These are phyloP conservation scores for Sebastes nivosus DNA, from an alignment of 2,797 vertebrate species.

Conservation along the genomic window DNA sequence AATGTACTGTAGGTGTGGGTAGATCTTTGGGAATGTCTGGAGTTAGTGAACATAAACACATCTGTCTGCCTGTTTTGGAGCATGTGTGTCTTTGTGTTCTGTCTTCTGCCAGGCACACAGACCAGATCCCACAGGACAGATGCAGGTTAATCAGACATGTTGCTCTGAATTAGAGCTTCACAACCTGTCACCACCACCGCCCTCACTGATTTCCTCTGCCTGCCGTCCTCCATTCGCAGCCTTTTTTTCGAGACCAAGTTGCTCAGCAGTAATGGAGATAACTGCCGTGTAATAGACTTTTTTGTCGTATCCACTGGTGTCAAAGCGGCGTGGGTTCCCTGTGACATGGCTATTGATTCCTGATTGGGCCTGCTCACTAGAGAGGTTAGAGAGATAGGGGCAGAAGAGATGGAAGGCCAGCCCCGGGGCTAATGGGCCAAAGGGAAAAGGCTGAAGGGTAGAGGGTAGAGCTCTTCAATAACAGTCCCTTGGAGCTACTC, in stretches of 20 bases:
- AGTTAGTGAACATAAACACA: neutral
- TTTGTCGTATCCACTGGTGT: slow-evolving; percentile 72
- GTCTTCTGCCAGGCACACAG: slow-evolving; percentile 31
- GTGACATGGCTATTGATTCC: slow-evolving; percentile 79
- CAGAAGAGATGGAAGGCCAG: slow-evolving; percentile 39
- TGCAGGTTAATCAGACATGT: slow-evolving; percentile 78
- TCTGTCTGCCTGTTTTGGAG: neutral
- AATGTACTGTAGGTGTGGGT: neutral
- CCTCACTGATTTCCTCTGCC: slow-evolving; percentile 50
- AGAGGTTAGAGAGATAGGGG: slow-evolving; percentile 52
- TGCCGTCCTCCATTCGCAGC: slow-evolving; percentile 38
- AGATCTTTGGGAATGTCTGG: neutral
- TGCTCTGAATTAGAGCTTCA: slow-evolving; percentile 68
- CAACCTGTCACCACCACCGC: slow-evolving; percentile 56
- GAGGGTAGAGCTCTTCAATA: slow-evolving; percentile 28
- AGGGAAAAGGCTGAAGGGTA: slow-evolving; percentile 48
- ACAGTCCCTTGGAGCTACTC: slow-evolving; percentile 39
- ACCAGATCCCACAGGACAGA: slow-evolving; percentile 62
- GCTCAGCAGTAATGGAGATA: slow-evolving; percentile 71
- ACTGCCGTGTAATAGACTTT: slow-evolving; percentile 76
- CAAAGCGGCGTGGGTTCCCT: slow-evolving; percentile 59
- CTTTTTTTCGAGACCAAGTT: slow-evolving; percentile 46
- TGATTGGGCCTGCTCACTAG: slow-evolving; percentile 66
- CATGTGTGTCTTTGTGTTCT: slow-evolving; percentile 8
- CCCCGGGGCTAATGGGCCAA: slow-evolving; percentile 54